Evolutionary conservation across 2,797 vertebrate genomes (phyloP).

Genomic region (Numenius phaeopus): DNA sequence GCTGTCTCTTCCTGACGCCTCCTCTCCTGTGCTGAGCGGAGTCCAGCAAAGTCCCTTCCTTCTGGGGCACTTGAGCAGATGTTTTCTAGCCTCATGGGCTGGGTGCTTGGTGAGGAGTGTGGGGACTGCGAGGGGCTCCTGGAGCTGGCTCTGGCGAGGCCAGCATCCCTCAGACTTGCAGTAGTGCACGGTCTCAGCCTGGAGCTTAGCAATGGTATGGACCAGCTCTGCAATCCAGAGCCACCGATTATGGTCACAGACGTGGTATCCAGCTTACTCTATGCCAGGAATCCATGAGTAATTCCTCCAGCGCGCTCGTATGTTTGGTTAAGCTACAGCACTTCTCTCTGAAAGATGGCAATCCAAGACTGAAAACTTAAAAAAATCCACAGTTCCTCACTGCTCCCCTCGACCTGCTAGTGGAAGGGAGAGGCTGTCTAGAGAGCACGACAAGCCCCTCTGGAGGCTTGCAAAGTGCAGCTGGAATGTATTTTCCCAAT

Average conservation of each 20-base stretch:
- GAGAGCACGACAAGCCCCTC: not conserved
- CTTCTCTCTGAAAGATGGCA: not conserved
- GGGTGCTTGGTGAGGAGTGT: not conserved
- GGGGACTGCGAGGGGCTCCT: accelerated
- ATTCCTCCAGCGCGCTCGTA: accelerated
- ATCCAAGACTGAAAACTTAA: not conserved
- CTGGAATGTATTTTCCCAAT: not conserved
- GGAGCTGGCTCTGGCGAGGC: not conserved
- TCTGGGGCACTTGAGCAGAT: not conserved
- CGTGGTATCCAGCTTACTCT: not conserved
- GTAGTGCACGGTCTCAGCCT: accelerated
- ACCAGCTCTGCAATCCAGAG: not conserved
- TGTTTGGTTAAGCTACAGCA: not conserved
- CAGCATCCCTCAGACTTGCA: not conserved
- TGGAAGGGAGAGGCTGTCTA: not conserved
- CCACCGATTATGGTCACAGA: not conserved
- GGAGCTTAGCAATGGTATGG: not conserved
- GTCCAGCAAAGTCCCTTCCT: not conserved
- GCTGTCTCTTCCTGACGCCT: not conserved
- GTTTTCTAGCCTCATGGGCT: not conserved
- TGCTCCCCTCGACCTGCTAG: not conserved
- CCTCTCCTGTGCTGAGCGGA: not conserved
- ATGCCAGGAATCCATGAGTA: not conserved
- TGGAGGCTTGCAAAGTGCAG: not conserved
- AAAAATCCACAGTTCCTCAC: not conserved